Evolutionary conservation across 1,140 invertebrate species (phyloP).

Genomic region (Achatina immaculata): DNA sequence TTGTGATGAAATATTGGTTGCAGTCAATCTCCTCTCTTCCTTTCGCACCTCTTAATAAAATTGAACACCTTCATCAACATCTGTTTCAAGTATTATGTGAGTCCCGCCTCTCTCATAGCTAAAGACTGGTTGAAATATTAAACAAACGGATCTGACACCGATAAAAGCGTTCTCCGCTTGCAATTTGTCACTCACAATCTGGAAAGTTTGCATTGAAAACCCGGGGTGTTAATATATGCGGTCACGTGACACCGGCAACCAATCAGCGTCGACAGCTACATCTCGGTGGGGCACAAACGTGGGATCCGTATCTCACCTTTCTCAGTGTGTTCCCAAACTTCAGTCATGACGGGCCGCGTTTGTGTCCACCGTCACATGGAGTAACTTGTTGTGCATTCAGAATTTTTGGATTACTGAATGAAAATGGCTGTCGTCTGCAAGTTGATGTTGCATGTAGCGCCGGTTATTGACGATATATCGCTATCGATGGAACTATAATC

Average conservation of each 20-base stretch:
- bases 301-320: slow-evolving; percentile 47
- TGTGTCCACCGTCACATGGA: slow-evolving; percentile 20
- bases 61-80: no score
- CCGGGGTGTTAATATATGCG: slow-evolving; percentile 56
- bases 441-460: neutral
- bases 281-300: slow-evolving; percentile 50
- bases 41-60: no score
- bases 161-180: slow-evolving; percentile 36
- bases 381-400: slow-evolving; percentile 32
- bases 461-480: slow-evolving; percentile 22
- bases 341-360: slow-evolving; percentile 8
- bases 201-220: slow-evolving; percentile 51
- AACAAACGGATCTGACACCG: slow-evolving; percentile 43
- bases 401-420: slow-evolving; percentile 10
- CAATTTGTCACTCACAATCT: slow-evolving; percentile 49
- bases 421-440: neutral
- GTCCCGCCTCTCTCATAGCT: no score
- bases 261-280: slow-evolving; percentile 46
- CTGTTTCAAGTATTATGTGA: no score
- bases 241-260: slow-evolving; percentile 51
- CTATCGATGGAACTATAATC: slow-evolving; percentile 33
- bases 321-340: slow-evolving; percentile 37
- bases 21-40: no score
- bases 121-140: slow-evolving; percentile 36
- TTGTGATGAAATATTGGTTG: no score